Percentiles rank a stretch among this genome's conserved stretches.
These are phyloP conservation scores for Struthio camelus DNA, from an alignment of 2,113 vertebrate genomes.

Conservation along the genomic window DNA sequence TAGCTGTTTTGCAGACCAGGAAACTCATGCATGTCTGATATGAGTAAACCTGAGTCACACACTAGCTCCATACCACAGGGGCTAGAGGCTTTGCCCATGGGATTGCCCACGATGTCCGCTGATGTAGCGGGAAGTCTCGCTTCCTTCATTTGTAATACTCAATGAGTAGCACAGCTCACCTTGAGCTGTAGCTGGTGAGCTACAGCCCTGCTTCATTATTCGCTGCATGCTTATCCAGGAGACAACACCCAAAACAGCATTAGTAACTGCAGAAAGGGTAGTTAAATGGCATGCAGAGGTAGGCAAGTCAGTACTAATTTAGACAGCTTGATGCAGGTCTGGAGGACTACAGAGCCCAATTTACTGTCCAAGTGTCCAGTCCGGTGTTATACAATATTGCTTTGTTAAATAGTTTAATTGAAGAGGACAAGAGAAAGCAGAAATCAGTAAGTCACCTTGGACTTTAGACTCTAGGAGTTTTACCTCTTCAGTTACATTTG, in stretches of 20 bases:
- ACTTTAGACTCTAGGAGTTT: neutral
- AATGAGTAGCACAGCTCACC: neutral
- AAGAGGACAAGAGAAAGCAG: neutral
- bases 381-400: too few species aligned
- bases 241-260: neutral
- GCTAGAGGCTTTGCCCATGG: neutral
- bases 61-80: neutral
- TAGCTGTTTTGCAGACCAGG: neutral
- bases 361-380: neutral
- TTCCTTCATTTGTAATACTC: neutral
- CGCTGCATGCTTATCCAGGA: neutral
- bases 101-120: neutral
- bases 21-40: conserved; percentile 19
- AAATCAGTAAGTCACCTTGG: neutral
- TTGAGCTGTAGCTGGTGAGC: neutral
- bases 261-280: neutral
- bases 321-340: neutral
- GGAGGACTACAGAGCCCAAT: neutral
- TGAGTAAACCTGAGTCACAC: conserved; percentile 30
- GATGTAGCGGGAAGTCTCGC: neutral
- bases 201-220: neutral
- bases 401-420: neutral
- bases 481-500: neutral
- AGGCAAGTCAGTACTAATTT: neutral
- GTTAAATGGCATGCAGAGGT: neutral